Conservation (phyloP, 37 sponge, comb jelly and placozoan genomes). For the Cliona cf. orientalis region DNA sequence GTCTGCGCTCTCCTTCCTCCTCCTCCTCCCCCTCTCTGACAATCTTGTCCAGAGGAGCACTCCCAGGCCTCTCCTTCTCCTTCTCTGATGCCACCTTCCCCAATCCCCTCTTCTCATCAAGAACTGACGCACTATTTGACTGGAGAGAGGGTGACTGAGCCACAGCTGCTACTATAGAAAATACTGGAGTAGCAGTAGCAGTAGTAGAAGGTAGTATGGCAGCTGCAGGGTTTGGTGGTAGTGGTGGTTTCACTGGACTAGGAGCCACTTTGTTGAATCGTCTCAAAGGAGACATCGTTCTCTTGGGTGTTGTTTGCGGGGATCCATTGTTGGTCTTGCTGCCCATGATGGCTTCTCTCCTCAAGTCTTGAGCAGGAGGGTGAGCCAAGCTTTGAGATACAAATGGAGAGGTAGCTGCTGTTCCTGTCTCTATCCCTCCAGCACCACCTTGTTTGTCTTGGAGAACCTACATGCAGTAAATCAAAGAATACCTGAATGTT, state of each 20-base stretch:
- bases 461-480: too few species aligned
- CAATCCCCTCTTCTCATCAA: neutral
- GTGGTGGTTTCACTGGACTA: neutral
- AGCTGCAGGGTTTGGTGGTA: too few species aligned
- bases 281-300: conserved; percentile 56
- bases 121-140: conserved; percentile 16
- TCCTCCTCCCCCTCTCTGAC: too few species aligned
- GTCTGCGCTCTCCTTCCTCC: neutral
- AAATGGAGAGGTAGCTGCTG: too few species aligned
- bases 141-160: neutral
- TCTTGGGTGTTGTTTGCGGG: conserved; percentile 26
- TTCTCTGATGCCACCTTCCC: neutral
- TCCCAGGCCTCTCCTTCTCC: conserved; percentile 12
- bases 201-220: too few species aligned
- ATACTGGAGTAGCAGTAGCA: neutral
- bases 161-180: neutral
- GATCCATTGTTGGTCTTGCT: neutral
- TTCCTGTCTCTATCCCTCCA: too few species aligned
- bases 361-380: conserved; percentile 4
- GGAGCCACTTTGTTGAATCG: conserved; percentile 71
- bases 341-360: neutral
- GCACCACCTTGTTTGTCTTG: too few species aligned
- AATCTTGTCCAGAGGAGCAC: neutral
- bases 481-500: too few species aligned
- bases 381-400: neutral